Percentiles rank a stretch among this genome's conserved stretches.
These are phyloP conservation scores for Criorhina ranunculi DNA, from an alignment of 2,888 invertebrate genomes.

Conservation along the genomic window DNA sequence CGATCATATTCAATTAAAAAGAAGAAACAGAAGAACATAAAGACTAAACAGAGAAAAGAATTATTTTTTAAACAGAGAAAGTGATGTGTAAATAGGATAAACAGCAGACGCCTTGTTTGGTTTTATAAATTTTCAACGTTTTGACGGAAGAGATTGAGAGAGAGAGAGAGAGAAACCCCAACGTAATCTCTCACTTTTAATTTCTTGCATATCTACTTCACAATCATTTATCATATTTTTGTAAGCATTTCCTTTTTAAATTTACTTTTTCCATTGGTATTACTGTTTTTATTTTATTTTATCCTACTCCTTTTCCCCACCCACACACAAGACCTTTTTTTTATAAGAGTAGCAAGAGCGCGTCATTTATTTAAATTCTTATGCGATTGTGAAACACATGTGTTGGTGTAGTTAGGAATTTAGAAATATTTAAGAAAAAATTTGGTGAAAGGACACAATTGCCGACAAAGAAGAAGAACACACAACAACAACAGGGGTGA, in stretches of 20 bases:
- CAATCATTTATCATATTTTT: slow-evolving; percentile 29
- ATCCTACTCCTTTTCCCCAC: slow-evolving; percentile 1
- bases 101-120: slow-evolving; percentile 2
- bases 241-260: slow-evolving; percentile 25
- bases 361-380: slow-evolving; percentile 27
- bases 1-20: slow-evolving; percentile 61
- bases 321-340: slow-evolving; percentile 1
- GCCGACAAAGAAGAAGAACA: no score
- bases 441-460: slow-evolving; percentile 35
- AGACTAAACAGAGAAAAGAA: slow-evolving; percentile 46
- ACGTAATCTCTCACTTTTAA: not conserved
- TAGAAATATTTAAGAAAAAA: slow-evolving; percentile 62
- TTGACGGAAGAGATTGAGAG: no score
- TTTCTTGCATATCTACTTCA: slow-evolving; percentile 13
- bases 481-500: slow-evolving; percentile 1
- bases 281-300: slow-evolving; percentile 44
- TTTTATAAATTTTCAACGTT: slow-evolving; percentile 10
- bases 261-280: slow-evolving; percentile 21
- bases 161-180: not conserved
- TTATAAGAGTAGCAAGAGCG: slow-evolving; percentile 8
- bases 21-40: slow-evolving; percentile 22
- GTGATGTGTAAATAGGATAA: slow-evolving; percentile 65
- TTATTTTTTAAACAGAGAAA: slow-evolving; percentile 16
- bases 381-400: slow-evolving; percentile 26
- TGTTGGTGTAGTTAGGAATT: slow-evolving; percentile 65